Evolutionary conservation across 2,797 vertebrate genomes (phyloP).

Genomic region (Myiotriccus ornatus): DNA sequence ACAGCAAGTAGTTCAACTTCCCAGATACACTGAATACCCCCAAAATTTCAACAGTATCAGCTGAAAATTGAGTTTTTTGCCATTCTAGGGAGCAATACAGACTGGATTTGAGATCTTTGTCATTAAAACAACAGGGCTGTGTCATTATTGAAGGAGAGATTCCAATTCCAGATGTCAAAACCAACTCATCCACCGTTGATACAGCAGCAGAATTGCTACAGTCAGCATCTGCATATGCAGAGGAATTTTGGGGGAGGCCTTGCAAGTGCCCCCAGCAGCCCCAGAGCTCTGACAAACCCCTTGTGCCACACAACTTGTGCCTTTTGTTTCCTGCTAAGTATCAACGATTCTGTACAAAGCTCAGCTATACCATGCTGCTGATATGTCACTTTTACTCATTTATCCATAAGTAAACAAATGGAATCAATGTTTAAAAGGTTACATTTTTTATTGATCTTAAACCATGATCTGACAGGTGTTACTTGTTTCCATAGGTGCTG

Average conservation of each 20-base stretch:
- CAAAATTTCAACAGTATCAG: background rate
- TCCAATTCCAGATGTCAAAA: background rate
- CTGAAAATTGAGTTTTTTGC: background rate
- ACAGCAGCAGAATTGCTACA: background rate
- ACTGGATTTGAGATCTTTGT: background rate
- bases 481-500: constrained; percentile 8
- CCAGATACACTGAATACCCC: background rate
- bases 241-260: background rate
- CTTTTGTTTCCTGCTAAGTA: background rate
- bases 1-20: background rate
- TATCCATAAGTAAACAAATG: constrained; percentile 1
- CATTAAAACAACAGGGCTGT: background rate
- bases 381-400: background rate
- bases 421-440: constrained; percentile 37
- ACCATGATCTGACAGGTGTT: constrained; percentile 15
- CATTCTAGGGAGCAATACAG: background rate
- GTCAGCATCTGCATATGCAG: background rate
- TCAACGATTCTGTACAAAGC: background rate
- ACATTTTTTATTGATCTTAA: constrained; percentile 20
- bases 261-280: background rate
- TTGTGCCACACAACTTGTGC: background rate
- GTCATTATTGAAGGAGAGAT: background rate
- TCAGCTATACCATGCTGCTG: background rate
- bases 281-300: background rate
- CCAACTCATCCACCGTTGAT: background rate